Evolutionary conservation across 2,888 invertebrate genomes (phyloP), one percentile per base, ranked within the genome.

Genomic region (Diarsia rubi): DNA sequence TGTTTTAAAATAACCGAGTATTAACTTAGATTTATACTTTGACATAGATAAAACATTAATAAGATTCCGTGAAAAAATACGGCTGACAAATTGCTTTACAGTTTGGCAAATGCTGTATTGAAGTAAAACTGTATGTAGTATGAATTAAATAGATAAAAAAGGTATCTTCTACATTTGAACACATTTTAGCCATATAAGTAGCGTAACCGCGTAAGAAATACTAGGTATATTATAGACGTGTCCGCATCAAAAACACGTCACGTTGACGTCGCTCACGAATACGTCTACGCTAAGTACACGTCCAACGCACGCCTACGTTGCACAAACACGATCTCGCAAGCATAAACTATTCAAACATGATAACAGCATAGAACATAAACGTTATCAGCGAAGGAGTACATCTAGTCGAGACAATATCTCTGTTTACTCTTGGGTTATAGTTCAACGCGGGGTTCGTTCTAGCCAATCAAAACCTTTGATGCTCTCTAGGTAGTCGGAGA

Each of bases 391-490:
- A 62, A n/a, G 64, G 67, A 52, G 64, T 72, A 66, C 27, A 65
- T 63, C 75, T 77, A 69, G 69, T 78, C 24, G 49, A 73, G 59
- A 60, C 68, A 79, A 70, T 75, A 79, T 79, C 68, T 76, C 70
- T 82, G 77, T 81, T 82, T 79, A 78, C 63, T 76, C 67, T 69
- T 24, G 78, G 80, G 75, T 84, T 80, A 83, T 84, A 86, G 70
- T 69, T 81, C 78, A 78, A 82, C 82, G 69, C 80, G 70, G 66
- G 81, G 69, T 66, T 81, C 73, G 75, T 66, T 57, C 69, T 73
- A 77, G 66, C 68, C 78, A 84, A 86, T 88, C 83, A 79, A 76
- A 81, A 72, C 57, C 75, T 75, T 62, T 74, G 77, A 76, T 68
- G 54, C 21, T 69, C 24, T 65, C 16, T 81, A 85, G 89, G 31